Evolutionary conservation across 2,113 vertebrate species (phyloP).

Genomic region (Oostethus manadensis): DNA sequence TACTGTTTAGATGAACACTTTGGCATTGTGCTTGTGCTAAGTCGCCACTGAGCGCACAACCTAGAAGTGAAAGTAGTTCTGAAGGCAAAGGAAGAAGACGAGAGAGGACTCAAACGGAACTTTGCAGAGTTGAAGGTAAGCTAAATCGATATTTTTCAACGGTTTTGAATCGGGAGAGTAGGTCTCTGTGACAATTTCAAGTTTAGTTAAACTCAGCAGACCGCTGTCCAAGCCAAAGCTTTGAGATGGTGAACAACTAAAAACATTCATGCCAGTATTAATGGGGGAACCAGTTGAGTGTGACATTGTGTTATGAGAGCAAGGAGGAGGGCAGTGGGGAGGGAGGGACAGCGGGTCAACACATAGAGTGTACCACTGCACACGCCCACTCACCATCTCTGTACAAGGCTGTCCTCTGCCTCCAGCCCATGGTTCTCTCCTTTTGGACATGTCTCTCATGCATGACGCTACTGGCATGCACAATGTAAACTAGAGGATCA

Average conservation of each 20-base stretch:
- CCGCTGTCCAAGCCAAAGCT: constrained; percentile 8
- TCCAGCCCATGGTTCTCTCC: constrained; percentile 82
- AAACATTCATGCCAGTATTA: constrained; percentile 46
- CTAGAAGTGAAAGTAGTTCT: constrained; percentile 66
- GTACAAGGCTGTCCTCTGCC: constrained; percentile 80
- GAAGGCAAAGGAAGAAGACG: constrained; percentile 13
- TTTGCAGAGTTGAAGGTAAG: constrained; percentile 29
- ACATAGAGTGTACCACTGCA: constrained; percentile 41
- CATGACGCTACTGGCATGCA: constrained; percentile 80
- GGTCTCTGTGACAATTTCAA: constrained; percentile 11
- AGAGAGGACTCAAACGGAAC: constrained; percentile 9
- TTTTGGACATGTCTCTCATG: constrained; percentile 79
- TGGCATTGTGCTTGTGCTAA: constrained; percentile 20
- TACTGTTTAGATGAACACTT: constrained; percentile 34
- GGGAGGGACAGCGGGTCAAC: constrained; percentile 34
- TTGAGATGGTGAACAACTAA: constrained; percentile 18
- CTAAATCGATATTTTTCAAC: background rate
- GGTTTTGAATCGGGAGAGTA: background rate
- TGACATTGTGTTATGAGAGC: constrained; percentile 53
- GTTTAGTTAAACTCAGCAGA: constrained; percentile 17
- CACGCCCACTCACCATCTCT: constrained; percentile 86
- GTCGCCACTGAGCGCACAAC: constrained; percentile 17
- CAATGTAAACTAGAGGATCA: constrained; percentile 82
- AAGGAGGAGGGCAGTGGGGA: constrained; percentile 7
- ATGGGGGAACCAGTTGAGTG: constrained; percentile 39